Evolutionary conservation across 2,113 vertebrate species (phyloP).

Genomic region (Myodes glareolus): DNA sequence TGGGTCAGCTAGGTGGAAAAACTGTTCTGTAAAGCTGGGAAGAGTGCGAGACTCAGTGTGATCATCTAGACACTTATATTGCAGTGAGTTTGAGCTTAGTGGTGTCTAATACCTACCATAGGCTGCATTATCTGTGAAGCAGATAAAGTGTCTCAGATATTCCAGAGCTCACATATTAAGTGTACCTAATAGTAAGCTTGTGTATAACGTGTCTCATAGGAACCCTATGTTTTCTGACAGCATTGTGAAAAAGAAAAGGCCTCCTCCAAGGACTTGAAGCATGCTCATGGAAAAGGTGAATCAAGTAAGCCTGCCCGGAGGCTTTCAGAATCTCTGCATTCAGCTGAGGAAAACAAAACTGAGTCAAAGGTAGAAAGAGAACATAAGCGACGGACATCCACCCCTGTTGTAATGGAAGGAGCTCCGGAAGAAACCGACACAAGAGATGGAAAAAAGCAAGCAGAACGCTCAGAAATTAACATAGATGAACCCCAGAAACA

Average conservation of each 20-base stretch:
- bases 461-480: conserved; percentile 90
- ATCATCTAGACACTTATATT: background rate
- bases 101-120: background rate
- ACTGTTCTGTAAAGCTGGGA: background rate
- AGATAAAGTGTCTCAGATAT: background rate
- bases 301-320: conserved; percentile 87
- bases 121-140: background rate
- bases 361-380: conserved; percentile 87
- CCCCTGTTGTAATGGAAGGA: conserved; percentile 86
- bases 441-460: conserved; percentile 87
- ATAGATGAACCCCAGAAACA: conserved; percentile 91
- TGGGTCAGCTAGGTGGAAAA: background rate
- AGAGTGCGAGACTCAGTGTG: background rate
- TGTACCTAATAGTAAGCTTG: background rate
- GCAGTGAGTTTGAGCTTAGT: background rate
- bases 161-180: background rate
- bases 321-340: conserved; percentile 86
- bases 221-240: conserved; percentile 74
- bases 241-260: conserved; percentile 86
- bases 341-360: conserved; percentile 88
- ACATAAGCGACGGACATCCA: conserved; percentile 86
- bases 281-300: conserved; percentile 84
- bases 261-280: conserved; percentile 87
- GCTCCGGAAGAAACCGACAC: conserved; percentile 83
- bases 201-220: conserved; percentile 32